Evolutionary conservation across 2,797 vertebrate genomes (phyloP).

Genomic region (Acanthurus leucopareius): DNA sequence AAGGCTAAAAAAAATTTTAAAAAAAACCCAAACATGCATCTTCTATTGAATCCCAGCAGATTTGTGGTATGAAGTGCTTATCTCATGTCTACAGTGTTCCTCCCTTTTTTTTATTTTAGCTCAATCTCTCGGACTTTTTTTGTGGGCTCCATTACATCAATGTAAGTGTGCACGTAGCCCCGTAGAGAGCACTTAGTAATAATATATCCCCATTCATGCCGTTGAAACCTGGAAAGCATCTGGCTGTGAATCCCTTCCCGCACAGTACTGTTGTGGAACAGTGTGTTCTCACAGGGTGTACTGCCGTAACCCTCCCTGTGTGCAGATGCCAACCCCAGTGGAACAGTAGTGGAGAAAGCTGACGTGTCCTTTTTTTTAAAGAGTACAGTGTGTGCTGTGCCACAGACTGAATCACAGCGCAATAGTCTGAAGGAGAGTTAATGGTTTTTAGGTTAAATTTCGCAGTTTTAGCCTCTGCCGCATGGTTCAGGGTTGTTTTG

Average conservation of each 20-base stretch:
- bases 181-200: constrained; percentile 68
- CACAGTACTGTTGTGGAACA: constrained; percentile 74
- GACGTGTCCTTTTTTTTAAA: constrained; percentile 45
- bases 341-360: constrained; percentile 69
- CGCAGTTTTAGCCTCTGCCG: constrained; percentile 22
- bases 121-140: constrained; percentile 43
- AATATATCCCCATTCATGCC: constrained; percentile 68
- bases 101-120: background rate
- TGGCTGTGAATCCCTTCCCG: constrained; percentile 59
- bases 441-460: constrained; percentile 20
- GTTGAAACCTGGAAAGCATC: constrained; percentile 71
- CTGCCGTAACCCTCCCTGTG: constrained; percentile 24
- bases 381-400: constrained; percentile 71
- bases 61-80: constrained; percentile 25
- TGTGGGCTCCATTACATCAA: constrained; percentile 48
- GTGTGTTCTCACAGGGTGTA: constrained; percentile 78
- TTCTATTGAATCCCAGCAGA: constrained; percentile 20
- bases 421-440: constrained; percentile 24
- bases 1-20: background rate
- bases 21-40: constrained; percentile 17
- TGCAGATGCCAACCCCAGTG: constrained; percentile 60
- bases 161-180: constrained; percentile 40
- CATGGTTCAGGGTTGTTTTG: background rate
- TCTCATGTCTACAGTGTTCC: constrained; percentile 24
- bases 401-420: constrained; percentile 13